Percentiles rank a stretch among this genome's conserved stretches.
These are phyloP conservation scores for cat (Felis catus) DNA, from an alignment of 2,113 vertebrate species.

Conservation along the genomic window DNA sequence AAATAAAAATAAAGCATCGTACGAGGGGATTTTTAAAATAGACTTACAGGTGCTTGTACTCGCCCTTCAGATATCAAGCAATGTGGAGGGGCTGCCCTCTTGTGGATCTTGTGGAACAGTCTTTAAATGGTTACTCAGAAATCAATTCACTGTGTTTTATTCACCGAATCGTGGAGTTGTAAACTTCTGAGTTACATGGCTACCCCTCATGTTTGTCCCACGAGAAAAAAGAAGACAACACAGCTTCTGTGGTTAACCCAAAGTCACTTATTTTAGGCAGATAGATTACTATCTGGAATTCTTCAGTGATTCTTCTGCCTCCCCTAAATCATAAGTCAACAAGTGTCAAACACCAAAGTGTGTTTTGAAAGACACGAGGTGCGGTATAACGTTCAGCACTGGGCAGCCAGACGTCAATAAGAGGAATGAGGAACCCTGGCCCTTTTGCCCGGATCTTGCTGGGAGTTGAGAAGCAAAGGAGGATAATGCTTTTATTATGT, in stretches of 20 bases:
- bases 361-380: background rate
- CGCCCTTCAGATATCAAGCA: background rate
- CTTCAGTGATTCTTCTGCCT: background rate
- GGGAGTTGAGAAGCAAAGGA: background rate
- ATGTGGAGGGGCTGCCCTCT: slow-evolving; percentile 40
- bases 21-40: background rate
- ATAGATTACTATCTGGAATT: background rate
- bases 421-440: background rate
- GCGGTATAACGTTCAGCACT: rapidly evolving
- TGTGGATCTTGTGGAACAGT: slow-evolving; percentile 20
- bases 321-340: background rate
- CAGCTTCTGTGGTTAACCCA: background rate
- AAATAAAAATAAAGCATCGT: background rate
- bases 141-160: background rate
- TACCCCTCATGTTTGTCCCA: background rate
- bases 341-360: background rate
- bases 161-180: background rate
- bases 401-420: background rate
- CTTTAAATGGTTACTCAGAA: background rate
- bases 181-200: background rate
- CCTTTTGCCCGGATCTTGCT: background rate
- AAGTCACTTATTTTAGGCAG: background rate
- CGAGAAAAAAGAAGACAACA: background rate
- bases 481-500: background rate
- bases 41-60: background rate